Evolutionary conservation across 2,797 vertebrate genomes (phyloP), one percentile per base, ranked within the genome.

Genomic region (Neomorphus geoffroyi): DNA sequence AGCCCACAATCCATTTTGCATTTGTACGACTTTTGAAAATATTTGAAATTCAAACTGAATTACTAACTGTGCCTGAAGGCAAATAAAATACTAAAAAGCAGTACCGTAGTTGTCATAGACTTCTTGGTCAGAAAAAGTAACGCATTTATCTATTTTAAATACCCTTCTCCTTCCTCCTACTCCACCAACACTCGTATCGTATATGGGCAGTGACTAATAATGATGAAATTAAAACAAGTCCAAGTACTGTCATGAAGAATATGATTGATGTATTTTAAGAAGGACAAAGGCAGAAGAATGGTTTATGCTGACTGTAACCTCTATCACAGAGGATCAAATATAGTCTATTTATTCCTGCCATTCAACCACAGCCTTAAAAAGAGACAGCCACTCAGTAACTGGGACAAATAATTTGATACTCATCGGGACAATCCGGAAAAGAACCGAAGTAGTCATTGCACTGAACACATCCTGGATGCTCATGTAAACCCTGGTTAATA

Each of bases 261-360:
- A 80, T 19, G 41, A 84, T 19, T 95, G 0, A 75, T 57, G 18
- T 14, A 73, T 91, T 94, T 88, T 80, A 69, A 23, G 23, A 71
- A 84, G 46, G 28, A 64, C 58, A 90, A 74, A 8, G 18, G 58
- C 37, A 61, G 51, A 72, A 91, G 62, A 90, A 87, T 60, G 57
- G 43, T 65, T 90, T 92, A 66, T 46, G 60, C 70, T 87, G 66
- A 72, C 66, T 75, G 64, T 69, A 94, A 65, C 24, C 24, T 78
- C 85, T 61, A 62, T 33, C 86, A 39, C 62, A 69, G 60, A 72
- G 13, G 54, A 96, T 93, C 88, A 80, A 88, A 94, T 92, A 90
- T 86, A 94, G 82, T 92, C 87, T 93, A 92, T 93, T 96, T 94
- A 92, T 92, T 94, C 80, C 86, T 93, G 82, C 77, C 83, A 79